Evolutionary conservation across 2,113 vertebrate genomes (phyloP), one percentile per base, ranked within the genome.

Genomic region (Corythaeola cristata): DNA sequence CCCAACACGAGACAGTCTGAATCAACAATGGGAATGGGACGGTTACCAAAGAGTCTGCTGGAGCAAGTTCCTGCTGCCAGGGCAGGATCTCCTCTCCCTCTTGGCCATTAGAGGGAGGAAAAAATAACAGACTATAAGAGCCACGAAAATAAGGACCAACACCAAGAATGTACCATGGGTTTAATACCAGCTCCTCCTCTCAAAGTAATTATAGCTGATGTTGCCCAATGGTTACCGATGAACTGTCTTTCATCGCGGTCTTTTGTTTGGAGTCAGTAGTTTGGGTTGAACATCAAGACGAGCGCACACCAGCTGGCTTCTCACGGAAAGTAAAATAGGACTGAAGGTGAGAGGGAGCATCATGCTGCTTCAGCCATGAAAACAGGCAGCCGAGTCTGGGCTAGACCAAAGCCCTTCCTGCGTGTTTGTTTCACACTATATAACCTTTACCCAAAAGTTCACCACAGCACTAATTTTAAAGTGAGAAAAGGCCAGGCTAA

Each of bases 11-110:
- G 96, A 97, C 96, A 97, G 96, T 94, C 97, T 97, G 96, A 93
- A 97, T 97, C 97, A 97, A 97, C 97, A 97, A 96, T 96, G 96
- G 96, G 92, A 97, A 96, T 13, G 96, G 95, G 97, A 82, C 58
- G 1, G 87, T 88, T 95, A 97, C 96, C 96, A 97, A 97, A 97
- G 95, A 95, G 96, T 94, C 96, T 96, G 97, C 89, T 97, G 91
- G 96, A 97, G 93, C 78, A 94, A 94, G 95, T 89, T 96, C 89
- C 91, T 0, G 20, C 95, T 97, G 96, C 89, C 96, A 95, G 94
- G 81, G 92, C 94, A 94, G 96, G 94, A 96, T 96, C 94, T 97
- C 93, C 93, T 93, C 92, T 96, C 96, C 96, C 93, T 94, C 96
- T 93, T 97, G 89, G 90, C 92, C 96, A 94, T 96, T 96, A 95